Conservation (phyloP, 2,113 vertebrate genomes). For the Aptenodytes patagonicus region DNA sequence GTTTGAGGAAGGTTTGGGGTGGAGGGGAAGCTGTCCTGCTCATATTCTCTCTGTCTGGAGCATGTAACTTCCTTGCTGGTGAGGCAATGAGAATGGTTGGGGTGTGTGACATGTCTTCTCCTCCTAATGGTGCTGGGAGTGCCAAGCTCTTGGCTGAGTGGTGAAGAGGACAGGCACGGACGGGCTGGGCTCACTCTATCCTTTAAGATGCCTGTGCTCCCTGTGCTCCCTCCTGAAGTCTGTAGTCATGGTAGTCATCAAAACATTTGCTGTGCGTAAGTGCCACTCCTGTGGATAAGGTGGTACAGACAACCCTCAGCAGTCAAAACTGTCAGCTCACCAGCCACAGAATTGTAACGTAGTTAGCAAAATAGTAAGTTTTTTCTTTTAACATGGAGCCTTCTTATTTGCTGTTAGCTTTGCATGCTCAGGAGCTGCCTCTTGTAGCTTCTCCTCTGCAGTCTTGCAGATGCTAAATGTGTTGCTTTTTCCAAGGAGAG, state of each 20-base stretch:
- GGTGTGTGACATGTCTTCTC: neutral
- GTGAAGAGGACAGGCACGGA: rapidly evolving
- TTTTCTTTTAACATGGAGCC: neutral
- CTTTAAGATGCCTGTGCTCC: neutral
- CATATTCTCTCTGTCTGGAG: neutral
- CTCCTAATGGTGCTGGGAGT: neutral
- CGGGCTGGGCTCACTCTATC: rapidly evolving
- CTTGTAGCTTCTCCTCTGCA: neutral
- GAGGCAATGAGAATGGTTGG: rapidly evolving
- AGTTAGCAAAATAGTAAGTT: neutral
- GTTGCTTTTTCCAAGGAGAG: neutral
- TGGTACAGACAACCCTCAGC: neutral
- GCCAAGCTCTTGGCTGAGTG: neutral
- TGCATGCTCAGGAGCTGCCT: neutral
- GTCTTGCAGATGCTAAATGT: neutral
- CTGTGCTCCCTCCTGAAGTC: neutral
- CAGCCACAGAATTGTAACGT: neutral
- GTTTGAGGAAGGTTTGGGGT: neutral
- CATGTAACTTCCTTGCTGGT: rapidly evolving
- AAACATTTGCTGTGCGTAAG: neutral
- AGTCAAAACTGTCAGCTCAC: neutral
- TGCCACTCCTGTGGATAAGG: neutral
- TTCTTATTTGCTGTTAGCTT: neutral
- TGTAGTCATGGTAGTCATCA: rapidly evolving
- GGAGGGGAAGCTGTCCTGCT: too few relatives aligned